Percentiles rank a stretch among this genome's conserved stretches.
These are phyloP conservation scores for Drosophila arizonae DNA, from an alignment of 1,140 invertebrate species.

Conservation along the genomic window DNA sequence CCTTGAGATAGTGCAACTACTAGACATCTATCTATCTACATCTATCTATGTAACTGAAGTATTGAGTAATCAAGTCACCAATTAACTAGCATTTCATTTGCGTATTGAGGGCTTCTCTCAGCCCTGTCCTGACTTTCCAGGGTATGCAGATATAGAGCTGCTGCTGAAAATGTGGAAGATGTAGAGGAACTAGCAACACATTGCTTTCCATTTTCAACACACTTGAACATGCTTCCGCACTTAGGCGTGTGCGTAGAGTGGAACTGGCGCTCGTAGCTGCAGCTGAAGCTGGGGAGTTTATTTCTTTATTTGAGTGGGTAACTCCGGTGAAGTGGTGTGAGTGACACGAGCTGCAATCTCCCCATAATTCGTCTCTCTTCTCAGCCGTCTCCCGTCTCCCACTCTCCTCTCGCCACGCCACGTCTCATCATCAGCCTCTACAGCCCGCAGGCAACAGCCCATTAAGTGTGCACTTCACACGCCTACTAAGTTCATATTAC, in stretches of 20 bases:
- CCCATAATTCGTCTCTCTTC: neutral
- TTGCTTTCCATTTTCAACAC: conserved; percentile 78
- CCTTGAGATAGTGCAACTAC: neutral
- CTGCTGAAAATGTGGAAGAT: neutral
- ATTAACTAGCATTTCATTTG: too few species aligned
- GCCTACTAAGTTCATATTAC: conserved; percentile 75
- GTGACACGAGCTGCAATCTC: conserved; percentile 57
- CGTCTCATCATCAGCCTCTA: neutral
- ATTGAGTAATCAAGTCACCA: too few species aligned
- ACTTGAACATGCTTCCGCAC: conserved; percentile 80
- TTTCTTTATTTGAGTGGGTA: too few species aligned
- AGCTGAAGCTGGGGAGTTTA: conserved; percentile 8
- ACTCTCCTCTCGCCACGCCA: neutral
- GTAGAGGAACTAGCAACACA: conserved; percentile 56
- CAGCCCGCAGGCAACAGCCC: conserved; percentile 39
- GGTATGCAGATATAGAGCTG: neutral
- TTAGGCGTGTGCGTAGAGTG: conserved; percentile 66
- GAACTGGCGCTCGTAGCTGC: conserved; percentile 27
- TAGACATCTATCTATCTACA: too few species aligned
- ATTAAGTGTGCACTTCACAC: conserved; percentile 73
- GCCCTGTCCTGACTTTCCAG: neutral
- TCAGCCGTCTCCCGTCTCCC: too few species aligned
- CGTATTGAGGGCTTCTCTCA: neutral
- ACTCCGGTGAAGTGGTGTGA: conserved; percentile 42
- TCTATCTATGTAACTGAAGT: too few species aligned